phyloP scores from a whole-genome alignment of 1,140 invertebrate species.

The Ganaspis sp. region DNA sequence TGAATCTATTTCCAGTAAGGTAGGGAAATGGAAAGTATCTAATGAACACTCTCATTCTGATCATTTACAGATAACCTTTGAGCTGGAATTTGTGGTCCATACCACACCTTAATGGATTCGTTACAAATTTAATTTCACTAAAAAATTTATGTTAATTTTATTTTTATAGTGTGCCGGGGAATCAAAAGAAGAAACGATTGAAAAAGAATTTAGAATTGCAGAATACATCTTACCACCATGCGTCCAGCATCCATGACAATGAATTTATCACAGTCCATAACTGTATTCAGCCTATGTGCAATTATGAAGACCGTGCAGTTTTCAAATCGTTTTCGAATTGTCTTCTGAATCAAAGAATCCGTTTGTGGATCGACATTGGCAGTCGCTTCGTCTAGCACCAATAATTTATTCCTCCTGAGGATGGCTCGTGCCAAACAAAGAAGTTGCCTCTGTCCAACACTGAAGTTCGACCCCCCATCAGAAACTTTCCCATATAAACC shows the following conservation, averaged over 20 bases:
- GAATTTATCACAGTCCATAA: slow-evolving; percentile 82
- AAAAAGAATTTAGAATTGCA: background rate
- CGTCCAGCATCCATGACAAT: slow-evolving; percentile 80
- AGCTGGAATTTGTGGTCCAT: too few relatives aligned
- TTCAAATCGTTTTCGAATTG: slow-evolving; percentile 83
- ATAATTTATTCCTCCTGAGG: slow-evolving; percentile 85
- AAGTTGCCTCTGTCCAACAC: slow-evolving; percentile 89
- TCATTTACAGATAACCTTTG: too few relatives aligned
- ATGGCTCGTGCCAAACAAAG: slow-evolving; percentile 88
- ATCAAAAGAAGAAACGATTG: background rate
- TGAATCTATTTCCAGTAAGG: too few relatives aligned
- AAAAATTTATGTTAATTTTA: too few relatives aligned
- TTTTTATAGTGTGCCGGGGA: too few relatives aligned
- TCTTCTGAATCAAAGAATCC: slow-evolving; percentile 84
- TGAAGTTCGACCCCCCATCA: slow-evolving; percentile 88
- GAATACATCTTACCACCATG: slow-evolving; percentile 67
- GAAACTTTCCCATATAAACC: slow-evolving; percentile 83
- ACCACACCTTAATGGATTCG: too few relatives aligned
- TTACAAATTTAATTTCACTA: too few relatives aligned
- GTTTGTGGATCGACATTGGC: slow-evolving; percentile 85
- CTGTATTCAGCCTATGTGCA: slow-evolving; percentile 89
- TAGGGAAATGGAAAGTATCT: too few relatives aligned
- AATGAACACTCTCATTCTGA: too few relatives aligned
- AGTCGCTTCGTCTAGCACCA: slow-evolving; percentile 84
- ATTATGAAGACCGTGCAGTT: slow-evolving; percentile 90